These are phyloP conservation scores for Macaca nemestrina DNA, from an alignment of 2,113 vertebrate genomes.

Conservation along the genomic window DNA sequence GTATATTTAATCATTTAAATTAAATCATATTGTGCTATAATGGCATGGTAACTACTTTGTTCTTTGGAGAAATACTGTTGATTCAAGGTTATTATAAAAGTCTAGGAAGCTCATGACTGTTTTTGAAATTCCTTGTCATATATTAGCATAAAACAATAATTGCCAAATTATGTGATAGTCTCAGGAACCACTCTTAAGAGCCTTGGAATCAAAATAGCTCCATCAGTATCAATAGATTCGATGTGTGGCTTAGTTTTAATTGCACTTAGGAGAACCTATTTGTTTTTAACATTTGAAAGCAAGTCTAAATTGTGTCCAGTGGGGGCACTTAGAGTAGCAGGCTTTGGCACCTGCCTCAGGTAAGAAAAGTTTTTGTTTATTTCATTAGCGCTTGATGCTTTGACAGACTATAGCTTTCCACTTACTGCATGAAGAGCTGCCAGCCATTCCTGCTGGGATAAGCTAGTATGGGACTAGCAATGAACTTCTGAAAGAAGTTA, in stretches of 20 bases:
- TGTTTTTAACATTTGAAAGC: constrained; percentile 84
- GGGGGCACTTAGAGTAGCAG: constrained; percentile 80
- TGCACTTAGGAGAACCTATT: constrained; percentile 80
- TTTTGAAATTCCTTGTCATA: constrained; percentile 74
- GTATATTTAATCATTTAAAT: constrained; percentile 74
- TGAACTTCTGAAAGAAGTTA: constrained; percentile 77
- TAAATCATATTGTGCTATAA: constrained; percentile 54
- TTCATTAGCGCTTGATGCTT: constrained; percentile 77
- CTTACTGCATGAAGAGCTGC: constrained; percentile 72
- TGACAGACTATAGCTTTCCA: constrained; percentile 73
- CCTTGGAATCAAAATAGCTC: constrained; percentile 77
- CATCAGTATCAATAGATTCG: constrained; percentile 75
- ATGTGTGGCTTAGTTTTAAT: constrained; percentile 79
- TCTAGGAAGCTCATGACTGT: constrained; percentile 61
- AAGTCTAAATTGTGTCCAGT: constrained; percentile 84
- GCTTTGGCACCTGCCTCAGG: constrained; percentile 82
- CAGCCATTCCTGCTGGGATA: constrained; percentile 74
- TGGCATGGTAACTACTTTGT: constrained; percentile 51
- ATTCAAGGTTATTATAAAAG: constrained; percentile 72
- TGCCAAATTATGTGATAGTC: constrained; percentile 76
- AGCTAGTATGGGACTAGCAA: constrained; percentile 63
- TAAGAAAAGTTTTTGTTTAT: constrained; percentile 81
- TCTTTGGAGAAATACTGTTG: constrained; percentile 66
- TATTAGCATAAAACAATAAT: constrained; percentile 77
- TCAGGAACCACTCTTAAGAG: constrained; percentile 79